Evolutionary conservation across 2,888 invertebrate genomes (phyloP).

Genomic region (Mesoligia furuncula): DNA sequence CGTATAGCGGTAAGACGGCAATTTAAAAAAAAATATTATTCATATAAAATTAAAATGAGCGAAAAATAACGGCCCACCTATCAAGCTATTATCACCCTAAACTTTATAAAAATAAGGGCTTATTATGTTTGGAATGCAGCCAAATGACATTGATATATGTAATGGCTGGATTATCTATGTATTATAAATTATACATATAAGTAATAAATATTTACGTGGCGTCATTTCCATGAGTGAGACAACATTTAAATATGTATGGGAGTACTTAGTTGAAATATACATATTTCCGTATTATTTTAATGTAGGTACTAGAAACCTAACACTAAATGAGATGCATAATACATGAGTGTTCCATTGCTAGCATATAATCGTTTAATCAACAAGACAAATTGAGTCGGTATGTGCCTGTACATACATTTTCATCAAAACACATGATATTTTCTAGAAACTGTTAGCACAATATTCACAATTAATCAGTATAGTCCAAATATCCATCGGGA

Average conservation of each 20-base stretch:
- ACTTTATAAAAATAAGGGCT: background rate
- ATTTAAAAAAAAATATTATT: background rate
- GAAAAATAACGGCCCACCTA: constrained; percentile 34
- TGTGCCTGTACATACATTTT: background rate
- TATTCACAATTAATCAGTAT: too few species aligned
- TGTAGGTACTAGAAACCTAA: constrained; percentile 10
- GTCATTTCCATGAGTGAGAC: constrained; percentile 27
- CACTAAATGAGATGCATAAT: constrained; percentile 40
- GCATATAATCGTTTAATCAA: constrained; percentile 22
- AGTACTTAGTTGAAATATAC: constrained; percentile 27
- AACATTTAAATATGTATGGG: constrained; percentile 44
- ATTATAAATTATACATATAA: constrained; percentile 20
- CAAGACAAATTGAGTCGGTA: constrained; percentile 17
- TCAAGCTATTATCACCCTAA: constrained; percentile 50
- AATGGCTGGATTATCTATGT: constrained; percentile 43
- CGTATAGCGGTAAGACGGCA: background rate
- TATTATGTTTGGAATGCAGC: constrained; percentile 53
- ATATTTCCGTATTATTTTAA: constrained; percentile 40
- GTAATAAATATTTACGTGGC: constrained; percentile 36
- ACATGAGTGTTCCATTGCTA: constrained; percentile 24
- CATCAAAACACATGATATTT: background rate
- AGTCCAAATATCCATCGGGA: too few species aligned
- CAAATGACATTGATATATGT: constrained; percentile 56
- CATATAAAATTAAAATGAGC: constrained; percentile 50
- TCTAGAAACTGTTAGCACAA: too few species aligned